A percentile compares a stretch with the other conserved stretches of the same genome.
Conservation (phyloP, 2,113 vertebrate species). For the Phyllostomus discolor region DNA sequence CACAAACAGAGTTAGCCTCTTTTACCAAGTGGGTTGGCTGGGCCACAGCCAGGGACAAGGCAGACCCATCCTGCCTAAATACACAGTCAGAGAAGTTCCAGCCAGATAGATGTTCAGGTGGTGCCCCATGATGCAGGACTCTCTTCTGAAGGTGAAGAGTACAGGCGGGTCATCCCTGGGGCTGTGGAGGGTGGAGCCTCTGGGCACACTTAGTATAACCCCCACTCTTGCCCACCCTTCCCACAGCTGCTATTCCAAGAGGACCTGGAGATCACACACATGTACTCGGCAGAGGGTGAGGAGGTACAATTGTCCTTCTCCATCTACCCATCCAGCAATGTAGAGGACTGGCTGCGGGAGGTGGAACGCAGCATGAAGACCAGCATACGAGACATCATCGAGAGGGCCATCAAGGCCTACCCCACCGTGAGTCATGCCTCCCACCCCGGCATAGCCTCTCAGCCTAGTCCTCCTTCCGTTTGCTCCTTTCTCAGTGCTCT, state of each 20-base stretch:
- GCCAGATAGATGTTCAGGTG: neutral
- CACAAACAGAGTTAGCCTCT: neutral
- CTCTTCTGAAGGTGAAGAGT: neutral
- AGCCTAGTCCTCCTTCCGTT: neutral
- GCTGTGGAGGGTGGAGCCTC: neutral
- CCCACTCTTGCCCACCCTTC: neutral
- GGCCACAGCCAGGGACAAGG: neutral
- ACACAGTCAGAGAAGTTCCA: neutral
- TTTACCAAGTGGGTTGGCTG: neutral
- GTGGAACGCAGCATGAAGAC: conserved; percentile 92
- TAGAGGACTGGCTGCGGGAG: conserved; percentile 91
- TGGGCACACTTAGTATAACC: neutral
- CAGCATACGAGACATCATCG: conserved; percentile 87
- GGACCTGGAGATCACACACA: conserved; percentile 92
- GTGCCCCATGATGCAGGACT: neutral
- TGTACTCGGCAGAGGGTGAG: conserved; percentile 93
- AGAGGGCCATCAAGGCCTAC: conserved; percentile 84
- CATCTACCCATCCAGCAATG: conserved; percentile 85
- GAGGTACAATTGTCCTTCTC: conserved; percentile 84
- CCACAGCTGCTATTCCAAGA: conserved; percentile 90
- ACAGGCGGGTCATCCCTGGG: neutral
- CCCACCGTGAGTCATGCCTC: conserved; percentile 76
- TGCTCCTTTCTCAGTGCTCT: neutral
- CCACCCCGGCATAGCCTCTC: neutral
- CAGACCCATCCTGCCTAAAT: neutral